phyloP scores from a whole-genome alignment of 2,113 vertebrate genomes.

The Hassar affinis region DNA sequence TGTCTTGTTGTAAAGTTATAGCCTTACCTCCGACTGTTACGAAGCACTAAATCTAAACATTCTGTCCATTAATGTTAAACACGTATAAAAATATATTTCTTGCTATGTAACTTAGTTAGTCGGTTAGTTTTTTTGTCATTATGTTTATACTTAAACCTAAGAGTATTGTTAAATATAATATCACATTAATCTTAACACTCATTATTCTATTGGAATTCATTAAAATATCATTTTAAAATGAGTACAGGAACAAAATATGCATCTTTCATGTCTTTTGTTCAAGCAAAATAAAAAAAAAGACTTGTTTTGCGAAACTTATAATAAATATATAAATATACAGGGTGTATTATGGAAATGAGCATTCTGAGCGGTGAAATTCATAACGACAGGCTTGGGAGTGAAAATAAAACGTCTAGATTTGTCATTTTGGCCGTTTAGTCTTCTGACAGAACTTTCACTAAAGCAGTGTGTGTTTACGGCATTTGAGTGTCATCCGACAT shows the following conservation, averaged over 20 bases:
- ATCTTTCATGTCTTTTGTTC: not conserved
- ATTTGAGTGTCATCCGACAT: constrained; percentile 53
- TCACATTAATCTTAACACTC: not conserved
- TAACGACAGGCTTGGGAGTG: not conserved
- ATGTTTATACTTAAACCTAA: not conserved
- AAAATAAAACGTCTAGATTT: constrained; percentile 10
- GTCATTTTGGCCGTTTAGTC: constrained; percentile 25
- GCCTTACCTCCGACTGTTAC: too few relatives aligned
- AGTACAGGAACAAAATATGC: not conserved
- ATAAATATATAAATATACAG: not conserved
- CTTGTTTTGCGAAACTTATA: not conserved
- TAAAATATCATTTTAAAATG: not conserved
- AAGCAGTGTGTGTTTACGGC: constrained; percentile 53
- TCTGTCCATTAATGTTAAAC: too few relatives aligned
- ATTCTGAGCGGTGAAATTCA: not conserved
- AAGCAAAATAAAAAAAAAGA: not conserved
- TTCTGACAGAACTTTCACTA: constrained; percentile 48
- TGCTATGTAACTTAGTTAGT: not conserved
- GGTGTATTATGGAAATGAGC: not conserved
- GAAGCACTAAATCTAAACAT: too few relatives aligned
- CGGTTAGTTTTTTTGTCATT: not conserved
- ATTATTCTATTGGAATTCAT: not conserved
- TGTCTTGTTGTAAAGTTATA: too few relatives aligned
- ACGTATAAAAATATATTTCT: not conserved
- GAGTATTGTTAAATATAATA: not conserved